phyloP scores from a whole-genome alignment of 2,888 invertebrate genomes.

The Thera obeliscata region DNA sequence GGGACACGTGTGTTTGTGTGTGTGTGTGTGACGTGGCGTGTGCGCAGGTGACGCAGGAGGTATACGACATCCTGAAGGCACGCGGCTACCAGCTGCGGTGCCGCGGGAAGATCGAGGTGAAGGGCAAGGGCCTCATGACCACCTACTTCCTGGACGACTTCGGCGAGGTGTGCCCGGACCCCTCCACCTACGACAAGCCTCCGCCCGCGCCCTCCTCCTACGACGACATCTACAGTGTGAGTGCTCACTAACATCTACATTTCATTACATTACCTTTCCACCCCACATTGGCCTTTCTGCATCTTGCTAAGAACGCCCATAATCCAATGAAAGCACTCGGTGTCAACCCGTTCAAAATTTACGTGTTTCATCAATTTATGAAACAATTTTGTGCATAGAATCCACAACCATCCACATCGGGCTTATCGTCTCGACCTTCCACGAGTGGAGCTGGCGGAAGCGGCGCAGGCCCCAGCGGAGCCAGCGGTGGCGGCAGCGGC shows the following conservation, averaged over 20 bases:
- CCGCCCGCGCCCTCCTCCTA: not conserved
- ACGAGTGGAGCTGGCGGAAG: slow-evolving; percentile 12
- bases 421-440: slow-evolving; percentile 30
- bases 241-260: slow-evolving; percentile 32
- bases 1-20: not conserved
- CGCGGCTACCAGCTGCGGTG: slow-evolving; percentile 93
- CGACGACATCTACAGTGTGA: slow-evolving; percentile 59
- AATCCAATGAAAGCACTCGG: too few species aligned
- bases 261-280: too few species aligned
- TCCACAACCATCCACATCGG: slow-evolving; percentile 73
- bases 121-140: slow-evolving; percentile 97
- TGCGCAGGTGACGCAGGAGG: slow-evolving; percentile 93
- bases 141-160: slow-evolving; percentile 91
- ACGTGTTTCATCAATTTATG: not conserved
- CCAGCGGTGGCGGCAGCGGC: slow-evolving; percentile 10
- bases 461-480: slow-evolving; percentile 8
- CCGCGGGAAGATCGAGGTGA: slow-evolving; percentile 94
- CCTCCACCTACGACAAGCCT: slow-evolving; percentile 44
- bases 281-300: too few species aligned
- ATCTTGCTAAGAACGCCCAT: too few species aligned
- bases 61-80: slow-evolving; percentile 90
- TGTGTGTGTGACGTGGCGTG: slow-evolving; percentile 28
- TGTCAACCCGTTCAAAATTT: too few species aligned
- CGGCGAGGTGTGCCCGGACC: slow-evolving; percentile 54
- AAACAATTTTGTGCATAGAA: slow-evolving; percentile 50